Base-by-base conservation (phyloP, 2,113 vertebrate species). In the Macaca mulatta region DNA sequence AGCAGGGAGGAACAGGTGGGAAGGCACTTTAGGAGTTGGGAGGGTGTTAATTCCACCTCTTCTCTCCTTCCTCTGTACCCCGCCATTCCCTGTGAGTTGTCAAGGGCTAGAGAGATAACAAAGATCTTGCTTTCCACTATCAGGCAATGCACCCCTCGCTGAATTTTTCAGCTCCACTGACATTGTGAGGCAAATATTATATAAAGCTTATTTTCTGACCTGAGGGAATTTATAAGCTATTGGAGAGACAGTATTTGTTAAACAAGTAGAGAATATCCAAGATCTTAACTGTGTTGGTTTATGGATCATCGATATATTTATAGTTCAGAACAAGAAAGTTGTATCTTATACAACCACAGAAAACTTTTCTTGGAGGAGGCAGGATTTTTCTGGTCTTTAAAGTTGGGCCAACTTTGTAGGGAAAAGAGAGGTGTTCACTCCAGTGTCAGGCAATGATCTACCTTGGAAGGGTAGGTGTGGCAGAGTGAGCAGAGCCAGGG, bases 311-410 rank as follows among this genome's bases (percentile, higher is more conserved):
- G 61, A 43, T 94, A 38, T 55, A 77, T 93, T 87, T 92, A 50
- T 77, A 93, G 74, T 86, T 97, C 70, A 50, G n/a, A 85, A 92
- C 27, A 77, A 75, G 90, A 87, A 83, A 59, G 25, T 38, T 69
- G n/a, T 90, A 3, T 97, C 40, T 96, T 91, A 93, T 91, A 93
- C 12, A 94, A 69, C n/a, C 18, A 32, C n/a, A 89, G 93, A 55
- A 79, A 94, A 91, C n/a, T 22, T 77, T 96, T 69, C 38, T 67
- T 87, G n/a, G 35, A 32, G 43, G 22, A 93, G 67, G 64, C 50
- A 96, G 74, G 18, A 55, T 94, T 80, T 90, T 91, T 74, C 50
- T 94, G 83, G 40, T 87, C 25, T 97, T 89, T 94, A 83, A 83
- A 87, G 8, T 87, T 96, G 82, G 69, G 18, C 40, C 11, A 16